A percentile compares a stretch with the other conserved stretches of the same genome.
These are phyloP conservation scores for Drosophila conformis DNA, from an alignment of 2,888 invertebrate species.

Conservation along the genomic window DNA sequence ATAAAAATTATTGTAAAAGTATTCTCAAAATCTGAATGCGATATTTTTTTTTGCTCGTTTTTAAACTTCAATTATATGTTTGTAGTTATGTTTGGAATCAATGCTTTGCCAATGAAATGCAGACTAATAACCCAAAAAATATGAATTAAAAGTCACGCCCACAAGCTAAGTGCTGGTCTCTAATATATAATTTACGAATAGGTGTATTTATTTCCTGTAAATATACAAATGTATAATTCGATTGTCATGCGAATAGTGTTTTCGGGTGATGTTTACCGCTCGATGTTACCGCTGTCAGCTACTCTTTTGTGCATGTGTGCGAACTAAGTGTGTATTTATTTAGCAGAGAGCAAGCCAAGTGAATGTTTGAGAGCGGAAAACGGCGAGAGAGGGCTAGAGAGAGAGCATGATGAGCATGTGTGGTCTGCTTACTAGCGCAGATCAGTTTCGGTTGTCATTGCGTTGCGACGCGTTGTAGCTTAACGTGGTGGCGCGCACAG, in stretches of 20 bases:
- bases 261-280: conserved; percentile 9
- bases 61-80: background rate
- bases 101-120: background rate
- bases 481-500: conserved; percentile 21
- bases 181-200: conserved; percentile 2
- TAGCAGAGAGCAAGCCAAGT: conserved; percentile 27
- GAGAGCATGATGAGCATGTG: background rate
- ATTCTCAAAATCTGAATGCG: background rate
- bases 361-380: conserved; percentile 11
- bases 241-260: conserved; percentile 17
- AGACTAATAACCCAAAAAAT: background rate
- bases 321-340: conserved; percentile 8
- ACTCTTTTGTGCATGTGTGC: background rate
- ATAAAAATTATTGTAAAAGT: conserved; percentile 60
- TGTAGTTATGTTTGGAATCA: background rate
- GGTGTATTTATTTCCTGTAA: conserved; percentile 1
- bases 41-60: background rate
- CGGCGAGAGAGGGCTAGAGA: background rate
- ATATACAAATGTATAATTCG: conserved; percentile 6
- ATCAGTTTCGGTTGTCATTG: conserved; percentile 55
- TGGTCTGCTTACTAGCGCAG: conserved; percentile 44
- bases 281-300: conserved; percentile 7
- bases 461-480: conserved; percentile 45
- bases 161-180: background rate
- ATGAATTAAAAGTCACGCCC: background rate